Evolutionary conservation across 2,797 vertebrate species (phyloP), one percentile per base, ranked within the genome.

Genomic region (Amniataba percoides): DNA sequence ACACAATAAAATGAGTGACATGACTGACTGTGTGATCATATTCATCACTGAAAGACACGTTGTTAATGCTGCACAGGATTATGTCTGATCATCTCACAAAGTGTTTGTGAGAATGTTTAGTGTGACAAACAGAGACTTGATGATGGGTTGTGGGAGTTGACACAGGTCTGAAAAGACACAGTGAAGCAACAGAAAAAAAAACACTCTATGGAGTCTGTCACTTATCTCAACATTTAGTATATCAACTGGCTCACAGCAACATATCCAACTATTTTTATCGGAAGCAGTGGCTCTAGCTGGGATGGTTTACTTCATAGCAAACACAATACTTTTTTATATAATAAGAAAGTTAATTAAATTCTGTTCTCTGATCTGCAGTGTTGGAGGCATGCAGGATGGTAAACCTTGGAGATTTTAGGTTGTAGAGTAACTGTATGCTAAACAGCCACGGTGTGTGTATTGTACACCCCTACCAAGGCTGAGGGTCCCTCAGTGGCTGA

Each of bases 1-100:
- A 87, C 21, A 82, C 21, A 53, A 16, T 21, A 69, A 71, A 56
- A 74, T 78, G 51, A 87, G 40, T 7, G n/a, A 56, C 19, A 46
- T 0, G 31, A 58, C 25, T 42, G 18, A 72, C 49, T 52, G 36
- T 6, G 11, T 61, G 19, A 27, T 56, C 53, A 25, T 7, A 62
- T 45, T 39, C 2, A 64, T 55, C 21, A 2, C 27, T 23, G 9
- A 7, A 56, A 49, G 7, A 81, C 63, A 80, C 14, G 5, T 25
- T 7, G 63, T 6, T 5, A 48, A 16, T 15, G 39, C 10, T 25
- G 11, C 14, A 60, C 1, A 34, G 14, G 21, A 27, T 71, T 52
- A 31, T 1, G 8, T 56, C 3, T 13, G 0, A 0, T 21, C 25
- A 42, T 34, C 19, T 36, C 12, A 34, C 19, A 77, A 43, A 59